Evolutionary conservation across 2,797 vertebrate genomes (phyloP), one percentile per base, ranked within the genome.

Genomic region (Kryptopterus vitreolus): DNA sequence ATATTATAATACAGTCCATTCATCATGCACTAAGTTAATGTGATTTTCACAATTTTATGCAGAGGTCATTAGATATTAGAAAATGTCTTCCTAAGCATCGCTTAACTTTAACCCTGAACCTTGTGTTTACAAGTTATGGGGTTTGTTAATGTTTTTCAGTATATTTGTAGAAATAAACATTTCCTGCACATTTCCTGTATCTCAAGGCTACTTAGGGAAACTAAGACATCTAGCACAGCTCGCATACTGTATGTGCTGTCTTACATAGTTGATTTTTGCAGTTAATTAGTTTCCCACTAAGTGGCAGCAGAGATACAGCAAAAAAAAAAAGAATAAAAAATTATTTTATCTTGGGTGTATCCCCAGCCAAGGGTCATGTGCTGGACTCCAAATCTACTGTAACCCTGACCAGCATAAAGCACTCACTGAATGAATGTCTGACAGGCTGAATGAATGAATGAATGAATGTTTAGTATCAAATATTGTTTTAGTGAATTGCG

Each of bases 271-370:
- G 15, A 13, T 55, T 68, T 65, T 20, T 78, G 85, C 38, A 76
- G 20, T 80, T 80, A 63, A 46, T 38, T 75, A 61, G 80, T 82
- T 83, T 66, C 24, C 78, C 86, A 82, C 81, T 35, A 55, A 77
- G 78, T 70, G 87, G 38, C 65, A 79, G 84, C 77, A 84, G 35
- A 77, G 80, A 71, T 81, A 82, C 52, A 81, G 88, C 79, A 81
- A 83, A 76, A 59, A 66, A 63, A 33, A 57, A 65, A 59, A 43
- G 10, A 29, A 22, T 43, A 13, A 46, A 68, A 20, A 38, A 22
- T 50, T 76, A 11, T 46, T 24, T 61, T 8, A 6, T 50, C 38
- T 22, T 33, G 8, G 70, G 12, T 35, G 35, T 74, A 58, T 62
- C 38, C 4, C 18, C 6, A 1, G 24, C 5, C 5, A 29, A 8